Conservation (phyloP, 2,797 vertebrate species). For the Coranthus polyacanthus region DNA sequence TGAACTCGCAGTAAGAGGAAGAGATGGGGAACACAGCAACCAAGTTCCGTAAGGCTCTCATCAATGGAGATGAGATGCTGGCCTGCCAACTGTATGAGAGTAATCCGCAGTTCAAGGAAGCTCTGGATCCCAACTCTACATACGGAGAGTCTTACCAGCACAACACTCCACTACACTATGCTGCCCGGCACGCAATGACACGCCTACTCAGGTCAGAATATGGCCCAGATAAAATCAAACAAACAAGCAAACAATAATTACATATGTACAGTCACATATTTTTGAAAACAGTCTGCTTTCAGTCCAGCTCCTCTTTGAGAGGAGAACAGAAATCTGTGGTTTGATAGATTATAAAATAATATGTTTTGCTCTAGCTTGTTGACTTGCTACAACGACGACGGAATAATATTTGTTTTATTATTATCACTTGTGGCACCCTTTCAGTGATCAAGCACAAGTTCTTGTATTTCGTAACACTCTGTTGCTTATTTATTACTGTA, state of each 20-base stretch:
- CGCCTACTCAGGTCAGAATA: conserved; percentile 93
- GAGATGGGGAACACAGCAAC: conserved; percentile 98
- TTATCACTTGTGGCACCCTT: background rate
- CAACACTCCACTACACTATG: conserved; percentile 98
- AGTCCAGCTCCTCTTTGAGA: background rate
- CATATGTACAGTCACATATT: conserved; percentile 1
- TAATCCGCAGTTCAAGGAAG: conserved; percentile 97
- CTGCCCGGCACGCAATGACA: conserved; percentile 95
- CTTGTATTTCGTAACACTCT: conserved; percentile 8
- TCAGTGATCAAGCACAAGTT: conserved; percentile 5
- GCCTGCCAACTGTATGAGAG: conserved; percentile 97
- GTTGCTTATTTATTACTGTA: conserved; percentile 1
- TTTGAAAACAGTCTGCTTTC: conserved; percentile 3
- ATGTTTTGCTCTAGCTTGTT: conserved; percentile 2
- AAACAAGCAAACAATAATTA: conserved; percentile 2
- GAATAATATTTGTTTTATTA: background rate
- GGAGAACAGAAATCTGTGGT: background rate
- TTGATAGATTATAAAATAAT: conserved; percentile 12
- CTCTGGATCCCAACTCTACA: conserved; percentile 97
- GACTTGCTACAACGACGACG: background rate
- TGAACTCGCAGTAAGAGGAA: conserved; percentile 43
- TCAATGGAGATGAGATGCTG: conserved; percentile 95
- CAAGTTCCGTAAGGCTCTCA: conserved; percentile 98
- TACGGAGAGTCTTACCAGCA: conserved; percentile 99
- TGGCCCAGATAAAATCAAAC: conserved; percentile 1